Conservation (phyloP, 1,140 invertebrate species). For the Protaetia brevitarsis region DNA sequence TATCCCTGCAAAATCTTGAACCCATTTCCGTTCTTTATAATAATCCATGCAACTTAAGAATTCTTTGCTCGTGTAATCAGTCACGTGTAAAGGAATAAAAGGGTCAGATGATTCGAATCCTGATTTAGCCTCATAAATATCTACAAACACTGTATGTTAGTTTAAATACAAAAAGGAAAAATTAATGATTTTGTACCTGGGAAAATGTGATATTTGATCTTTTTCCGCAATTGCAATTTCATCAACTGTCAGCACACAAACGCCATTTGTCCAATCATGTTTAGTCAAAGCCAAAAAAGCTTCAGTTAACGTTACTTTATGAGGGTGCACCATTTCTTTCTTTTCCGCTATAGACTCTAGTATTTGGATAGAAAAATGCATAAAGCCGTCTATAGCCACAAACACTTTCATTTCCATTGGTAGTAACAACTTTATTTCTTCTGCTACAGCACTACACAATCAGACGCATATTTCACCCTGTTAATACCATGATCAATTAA, state of each 20-base stretch:
- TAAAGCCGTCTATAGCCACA: slow-evolving; percentile 81
- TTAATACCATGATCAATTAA: slow-evolving; percentile 79
- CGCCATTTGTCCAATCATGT: slow-evolving; percentile 76
- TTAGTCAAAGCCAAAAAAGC: slow-evolving; percentile 73
- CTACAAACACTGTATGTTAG: too few species aligned
- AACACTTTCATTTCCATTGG: slow-evolving; percentile 66
- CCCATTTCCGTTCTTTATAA: slow-evolving; percentile 82
- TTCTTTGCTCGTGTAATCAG: slow-evolving; percentile 73
- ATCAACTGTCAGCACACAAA: slow-evolving; percentile 64
- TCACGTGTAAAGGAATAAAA: slow-evolving; percentile 76
- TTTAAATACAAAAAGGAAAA: too few species aligned
- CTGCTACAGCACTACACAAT: slow-evolving; percentile 68
- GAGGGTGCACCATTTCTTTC: slow-evolving; percentile 63
- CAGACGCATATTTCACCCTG: slow-evolving; percentile 77
- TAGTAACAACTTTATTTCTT: slow-evolving; percentile 74
- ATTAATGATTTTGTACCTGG: too few species aligned
- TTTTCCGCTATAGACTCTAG: slow-evolving; percentile 67
- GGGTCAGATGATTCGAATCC: slow-evolving; percentile 89
- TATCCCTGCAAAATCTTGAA: slow-evolving; percentile 61
- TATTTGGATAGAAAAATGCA: slow-evolving; percentile 69
- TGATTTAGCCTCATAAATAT: slow-evolving; percentile 53
- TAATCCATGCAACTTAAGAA: slow-evolving; percentile 75
- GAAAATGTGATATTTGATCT: slow-evolving; percentile 60
- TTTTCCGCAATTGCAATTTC: slow-evolving; percentile 56
- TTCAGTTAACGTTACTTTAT: slow-evolving; percentile 69